Evolutionary conservation across 2,113 vertebrate genomes (phyloP).

Genomic region (Perognathus longimembris): DNA sequence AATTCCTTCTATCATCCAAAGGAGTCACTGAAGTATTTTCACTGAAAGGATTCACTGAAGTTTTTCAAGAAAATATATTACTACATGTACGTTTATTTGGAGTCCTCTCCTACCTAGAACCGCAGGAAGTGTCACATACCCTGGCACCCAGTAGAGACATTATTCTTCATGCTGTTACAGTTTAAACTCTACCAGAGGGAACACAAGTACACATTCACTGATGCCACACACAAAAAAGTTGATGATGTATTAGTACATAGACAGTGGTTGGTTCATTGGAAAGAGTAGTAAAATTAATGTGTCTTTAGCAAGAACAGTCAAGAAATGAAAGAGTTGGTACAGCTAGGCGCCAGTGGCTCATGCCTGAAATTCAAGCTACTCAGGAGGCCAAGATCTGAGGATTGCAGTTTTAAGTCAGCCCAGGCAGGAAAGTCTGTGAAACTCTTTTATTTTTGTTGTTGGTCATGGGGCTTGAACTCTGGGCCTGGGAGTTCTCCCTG

Average conservation of each 20-base stretch:
- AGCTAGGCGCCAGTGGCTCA: too few relatives aligned
- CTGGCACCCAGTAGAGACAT: neutral
- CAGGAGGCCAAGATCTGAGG: too few relatives aligned
- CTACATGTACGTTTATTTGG: neutral
- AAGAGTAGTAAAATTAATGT: neutral
- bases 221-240: neutral
- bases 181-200: neutral
- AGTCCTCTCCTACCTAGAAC: neutral
- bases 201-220: neutral
- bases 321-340: neutral
- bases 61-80: neutral
- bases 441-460: too few relatives aligned
- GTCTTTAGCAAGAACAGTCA: neutral
- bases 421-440: neutral
- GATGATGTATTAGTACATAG: neutral
- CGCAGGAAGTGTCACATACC: neutral
- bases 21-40: neutral
- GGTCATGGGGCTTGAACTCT: too few relatives aligned
- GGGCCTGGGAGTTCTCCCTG: too few relatives aligned
- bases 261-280: neutral
- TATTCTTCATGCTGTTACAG: neutral
- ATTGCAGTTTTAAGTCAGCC: too few relatives aligned
- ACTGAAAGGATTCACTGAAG: neutral
- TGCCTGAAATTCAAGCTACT: too few relatives aligned
- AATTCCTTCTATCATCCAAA: neutral